Evolutionary conservation across 2,888 invertebrate species (phyloP).

Genomic region (Junonia oenone): DNA sequence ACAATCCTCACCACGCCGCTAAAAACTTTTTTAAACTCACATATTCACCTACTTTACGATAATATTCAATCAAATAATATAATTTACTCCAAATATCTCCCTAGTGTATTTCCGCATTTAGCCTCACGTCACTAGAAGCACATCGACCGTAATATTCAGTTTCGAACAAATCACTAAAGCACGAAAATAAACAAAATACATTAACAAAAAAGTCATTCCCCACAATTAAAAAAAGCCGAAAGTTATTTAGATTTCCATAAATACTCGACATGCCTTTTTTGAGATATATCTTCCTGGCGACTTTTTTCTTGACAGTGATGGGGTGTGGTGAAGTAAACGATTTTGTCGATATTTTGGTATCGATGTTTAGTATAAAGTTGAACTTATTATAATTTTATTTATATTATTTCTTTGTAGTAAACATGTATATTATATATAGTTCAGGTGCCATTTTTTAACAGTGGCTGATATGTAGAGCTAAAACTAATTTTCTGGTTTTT

Average conservation of each 20-base stretch:
- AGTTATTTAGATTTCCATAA: constrained; percentile 78
- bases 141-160: constrained; percentile 51
- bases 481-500: too few species aligned
- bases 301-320: constrained; percentile 45
- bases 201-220: constrained; percentile 63
- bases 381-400: too few species aligned
- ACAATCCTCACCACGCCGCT: too few species aligned
- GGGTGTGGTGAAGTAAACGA: constrained; percentile 5
- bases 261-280: constrained; percentile 63
- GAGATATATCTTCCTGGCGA: constrained; percentile 72
- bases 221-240: constrained; percentile 66
- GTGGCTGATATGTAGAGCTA: too few species aligned
- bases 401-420: too few species aligned
- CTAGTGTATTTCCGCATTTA: constrained; percentile 38
- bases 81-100: constrained; percentile 37
- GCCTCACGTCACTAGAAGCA: too few species aligned
- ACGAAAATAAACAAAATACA: constrained; percentile 66
- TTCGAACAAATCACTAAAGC: constrained; percentile 66
- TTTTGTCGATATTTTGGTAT: constrained; percentile 13
- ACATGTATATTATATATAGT: too few species aligned
- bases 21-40: too few species aligned
- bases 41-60: constrained; percentile 8
- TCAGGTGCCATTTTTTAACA: too few species aligned
- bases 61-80: constrained; percentile 12
- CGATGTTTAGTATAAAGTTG: not conserved